Evolutionary conservation across 2,797 vertebrate genomes (phyloP).

Genomic region (Heterohyrax brucei): DNA sequence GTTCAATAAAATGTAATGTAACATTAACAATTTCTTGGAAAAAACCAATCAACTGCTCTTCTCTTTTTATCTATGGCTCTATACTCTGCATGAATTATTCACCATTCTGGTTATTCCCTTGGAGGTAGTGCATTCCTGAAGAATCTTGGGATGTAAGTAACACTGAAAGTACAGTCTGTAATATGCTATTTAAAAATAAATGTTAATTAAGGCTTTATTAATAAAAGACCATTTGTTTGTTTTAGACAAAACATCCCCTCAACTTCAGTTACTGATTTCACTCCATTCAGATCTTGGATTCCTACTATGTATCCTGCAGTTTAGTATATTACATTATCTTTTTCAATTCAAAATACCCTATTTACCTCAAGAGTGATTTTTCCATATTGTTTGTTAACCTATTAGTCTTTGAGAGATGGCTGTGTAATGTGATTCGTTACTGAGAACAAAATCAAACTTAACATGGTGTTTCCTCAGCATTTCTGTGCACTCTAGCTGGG

Average conservation of each 20-base stretch:
- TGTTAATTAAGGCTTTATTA: constrained; percentile 76
- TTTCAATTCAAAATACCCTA: constrained; percentile 60
- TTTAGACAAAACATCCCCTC: constrained; percentile 51
- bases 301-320: neutral
- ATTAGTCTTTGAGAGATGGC: neutral
- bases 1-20: constrained; percentile 83
- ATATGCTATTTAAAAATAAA: constrained; percentile 69
- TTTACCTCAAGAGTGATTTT: constrained; percentile 13
- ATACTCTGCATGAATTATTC: constrained; percentile 76
- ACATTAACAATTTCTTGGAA: constrained; percentile 82
- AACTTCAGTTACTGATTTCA: constrained; percentile 51
- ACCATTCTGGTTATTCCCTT: constrained; percentile 36
- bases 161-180: constrained; percentile 58
- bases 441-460: neutral
- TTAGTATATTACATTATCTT: neutral
- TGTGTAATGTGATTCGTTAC: neutral
- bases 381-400: constrained; percentile 31
- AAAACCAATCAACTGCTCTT: constrained; percentile 75
- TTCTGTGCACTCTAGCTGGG: constrained; percentile 40
- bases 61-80: constrained; percentile 63
- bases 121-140: neutral
- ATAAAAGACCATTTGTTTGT: constrained; percentile 32
- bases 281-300: constrained; percentile 53
- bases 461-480: neutral
- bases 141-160: constrained; percentile 72